Base-by-base conservation (phyloP, 2,797 vertebrate species). In the Rachycentron canadum region DNA sequence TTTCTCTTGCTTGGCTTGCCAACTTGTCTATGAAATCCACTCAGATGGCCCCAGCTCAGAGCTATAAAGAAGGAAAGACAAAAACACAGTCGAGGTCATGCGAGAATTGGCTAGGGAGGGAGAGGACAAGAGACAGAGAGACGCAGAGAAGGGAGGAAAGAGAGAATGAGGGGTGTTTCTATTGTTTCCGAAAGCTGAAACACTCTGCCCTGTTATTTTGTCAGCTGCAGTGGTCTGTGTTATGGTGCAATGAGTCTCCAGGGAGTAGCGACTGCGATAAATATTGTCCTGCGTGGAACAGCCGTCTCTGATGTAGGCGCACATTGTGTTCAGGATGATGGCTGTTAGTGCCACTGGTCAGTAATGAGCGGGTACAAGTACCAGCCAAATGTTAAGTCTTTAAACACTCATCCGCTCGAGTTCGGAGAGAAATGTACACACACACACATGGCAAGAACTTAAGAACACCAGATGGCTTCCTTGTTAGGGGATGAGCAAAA, bases 141-240 rank as follows among this genome's bases (percentile, higher is more conserved):
- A 32, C 32, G 7, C 7, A 3, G 32, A 32, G 32, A 32, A 32
- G 32, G 32, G 32, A 32, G 30, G 62, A 73, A 75, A 50, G n/a
- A 60, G 74, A 65, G 60, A 78, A 50, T 5, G 53, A 61, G 74
- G 87, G 75, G 65, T 65, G 38, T 75, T 82, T 74, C 65, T 16
- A 30, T 61, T 77, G 68, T 87, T 88, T 90, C 73, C 77, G 78
- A 76, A 75, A 87, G 82, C 86, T 83, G 49, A 81, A 87, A 89
- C 83, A 73, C 75, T 84, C 67, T 58, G 73, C 70, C 34, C 77
- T 66, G 64, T 87, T 85, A 78, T 84, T 86, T 86, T 90, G 82
- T 89, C 86, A 87, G 86, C 86, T 83, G 83, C 90, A 84, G 81
- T 61, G 76, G 70, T 83, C 79, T 82, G 88, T 88, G 80, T 86